Percentiles rank a stretch among this genome's conserved stretches.
phyloP scores from a whole-genome alignment of 2,797 vertebrate species.

The Rhinatrema bivittatum region DNA sequence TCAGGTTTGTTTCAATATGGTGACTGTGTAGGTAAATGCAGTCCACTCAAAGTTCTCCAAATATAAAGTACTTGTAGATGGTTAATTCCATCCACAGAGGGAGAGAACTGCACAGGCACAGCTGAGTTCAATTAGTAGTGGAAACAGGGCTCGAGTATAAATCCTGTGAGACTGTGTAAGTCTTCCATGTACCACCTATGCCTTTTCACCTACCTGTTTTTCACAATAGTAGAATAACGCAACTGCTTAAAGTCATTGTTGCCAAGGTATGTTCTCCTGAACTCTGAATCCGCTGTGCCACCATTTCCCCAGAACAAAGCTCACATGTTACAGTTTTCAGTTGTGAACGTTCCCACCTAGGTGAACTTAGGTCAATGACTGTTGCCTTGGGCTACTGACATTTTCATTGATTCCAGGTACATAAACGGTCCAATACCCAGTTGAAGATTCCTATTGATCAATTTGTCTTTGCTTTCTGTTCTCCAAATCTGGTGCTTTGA shows the following conservation, averaged over 20 bases:
- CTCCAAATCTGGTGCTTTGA: no score
- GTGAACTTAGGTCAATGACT: constrained; percentile 39
- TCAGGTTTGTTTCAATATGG: constrained; percentile 60
- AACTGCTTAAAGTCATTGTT: constrained; percentile 26
- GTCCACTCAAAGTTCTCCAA: constrained; percentile 56
- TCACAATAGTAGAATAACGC: constrained; percentile 28
- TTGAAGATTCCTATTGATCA: constrained; percentile 31
- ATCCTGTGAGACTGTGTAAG: constrained; percentile 31
- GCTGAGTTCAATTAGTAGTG: constrained; percentile 43
- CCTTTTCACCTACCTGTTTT: constrained; percentile 23
- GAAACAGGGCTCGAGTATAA: constrained; percentile 40
- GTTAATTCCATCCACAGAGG: constrained; percentile 41
- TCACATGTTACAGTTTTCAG: constrained; percentile 24
- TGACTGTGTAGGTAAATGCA: constrained; percentile 69
- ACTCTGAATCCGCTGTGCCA: constrained; percentile 36
- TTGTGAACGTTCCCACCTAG: constrained; percentile 33
- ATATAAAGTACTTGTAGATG: constrained; percentile 43
- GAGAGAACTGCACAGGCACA: constrained; percentile 47
- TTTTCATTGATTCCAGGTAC: constrained; percentile 46
- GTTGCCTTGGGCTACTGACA: constrained; percentile 28
- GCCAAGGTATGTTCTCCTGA: constrained; percentile 38
- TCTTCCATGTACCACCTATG: constrained; percentile 25
- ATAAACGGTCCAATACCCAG: constrained; percentile 40
- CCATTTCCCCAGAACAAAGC: constrained; percentile 27
- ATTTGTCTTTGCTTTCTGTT: no score